These are phyloP conservation scores for Micronycteris hirsuta DNA, from an alignment of 2,113 vertebrate species.

Conservation along the genomic window DNA sequence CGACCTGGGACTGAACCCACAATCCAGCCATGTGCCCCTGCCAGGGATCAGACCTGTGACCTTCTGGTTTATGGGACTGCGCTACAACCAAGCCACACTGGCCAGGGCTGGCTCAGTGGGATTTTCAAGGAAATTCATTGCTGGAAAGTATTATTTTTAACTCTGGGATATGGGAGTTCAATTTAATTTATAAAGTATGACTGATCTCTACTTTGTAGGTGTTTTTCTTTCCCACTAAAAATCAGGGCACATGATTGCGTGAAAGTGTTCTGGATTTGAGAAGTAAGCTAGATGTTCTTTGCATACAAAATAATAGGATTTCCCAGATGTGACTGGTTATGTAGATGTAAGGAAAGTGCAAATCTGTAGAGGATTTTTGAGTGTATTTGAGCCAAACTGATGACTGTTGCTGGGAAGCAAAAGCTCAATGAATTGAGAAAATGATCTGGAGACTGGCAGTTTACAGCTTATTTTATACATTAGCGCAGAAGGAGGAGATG, in stretches of 20 bases:
- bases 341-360: background rate
- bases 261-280: background rate
- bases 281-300: background rate
- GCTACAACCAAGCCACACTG: no score
- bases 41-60: no score
- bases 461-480: background rate
- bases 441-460: background rate
- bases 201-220: background rate
- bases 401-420: background rate
- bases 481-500: background rate
- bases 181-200: background rate
- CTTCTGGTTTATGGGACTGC: no score
- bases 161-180: background rate
- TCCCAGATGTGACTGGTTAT: background rate
- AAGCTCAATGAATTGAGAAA: background rate
- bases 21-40: no score
- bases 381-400: background rate
- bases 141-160: background rate
- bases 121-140: slow-evolving; percentile 4
- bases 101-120: background rate
- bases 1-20: no score
- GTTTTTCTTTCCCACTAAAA: background rate
- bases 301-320: background rate
- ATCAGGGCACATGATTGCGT: background rate
- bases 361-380: background rate